Conservation (phyloP, 1,140 invertebrate genomes). For the Penaeus indicus region DNA sequence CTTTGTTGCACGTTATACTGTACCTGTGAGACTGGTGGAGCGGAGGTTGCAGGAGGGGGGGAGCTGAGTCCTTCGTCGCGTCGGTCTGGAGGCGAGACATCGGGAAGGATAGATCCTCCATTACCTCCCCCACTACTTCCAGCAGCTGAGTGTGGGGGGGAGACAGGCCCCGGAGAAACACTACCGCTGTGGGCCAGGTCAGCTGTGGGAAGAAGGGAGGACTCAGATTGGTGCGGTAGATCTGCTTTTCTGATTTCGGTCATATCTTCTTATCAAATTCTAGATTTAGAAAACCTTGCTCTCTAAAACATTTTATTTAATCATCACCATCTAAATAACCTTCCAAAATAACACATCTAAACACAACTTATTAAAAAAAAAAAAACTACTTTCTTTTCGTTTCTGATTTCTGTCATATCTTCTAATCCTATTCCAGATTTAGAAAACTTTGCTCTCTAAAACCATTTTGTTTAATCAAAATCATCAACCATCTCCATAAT, state of each 20-base stretch:
- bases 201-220: conserved; percentile 60
- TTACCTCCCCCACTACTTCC: conserved; percentile 76
- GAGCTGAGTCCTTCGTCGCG: conserved; percentile 82
- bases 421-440: too few relatives aligned
- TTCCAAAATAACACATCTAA: too few relatives aligned
- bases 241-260: conserved; percentile 71
- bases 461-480: too few relatives aligned
- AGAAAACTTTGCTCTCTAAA: too few relatives aligned
- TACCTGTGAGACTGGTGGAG: conserved; percentile 55
- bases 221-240: conserved; percentile 30
- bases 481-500: too few relatives aligned
- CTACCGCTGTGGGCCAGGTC: conserved; percentile 67
- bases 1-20: too few relatives aligned
- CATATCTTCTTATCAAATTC: not conserved
- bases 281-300: too few relatives aligned
- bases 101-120: conserved; percentile 89
- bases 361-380: not conserved
- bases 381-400: too few relatives aligned
- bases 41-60: conserved; percentile 48
- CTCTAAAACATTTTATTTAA: too few relatives aligned
- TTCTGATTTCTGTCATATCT: conserved; percentile 68
- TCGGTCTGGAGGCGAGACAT: conserved; percentile 76
- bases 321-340: too few relatives aligned
- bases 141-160: conserved; percentile 74
- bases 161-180: conserved; percentile 69